A percentile compares a stretch with the other conserved stretches of the same genome.
Evolutionary conservation across 37 sponge, comb jelly and placozoan species (phyloP).

Genomic region (Beroe forskalii): DNA sequence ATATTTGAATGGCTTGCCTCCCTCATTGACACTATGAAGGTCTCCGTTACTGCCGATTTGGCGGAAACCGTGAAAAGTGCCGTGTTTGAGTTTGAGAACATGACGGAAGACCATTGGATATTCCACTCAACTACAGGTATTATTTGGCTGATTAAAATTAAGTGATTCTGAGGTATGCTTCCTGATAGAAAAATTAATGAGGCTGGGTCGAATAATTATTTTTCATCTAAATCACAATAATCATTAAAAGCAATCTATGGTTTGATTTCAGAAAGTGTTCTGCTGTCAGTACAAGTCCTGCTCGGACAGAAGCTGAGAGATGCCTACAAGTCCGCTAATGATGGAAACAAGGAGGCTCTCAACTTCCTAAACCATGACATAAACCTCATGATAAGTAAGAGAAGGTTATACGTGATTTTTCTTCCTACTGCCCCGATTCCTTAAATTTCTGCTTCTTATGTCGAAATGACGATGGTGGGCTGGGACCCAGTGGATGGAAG

Average conservation of each 20-base stretch:
- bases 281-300: background rate
- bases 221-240: too few relatives aligned
- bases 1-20: slow-evolving; percentile 30
- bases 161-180: too few relatives aligned
- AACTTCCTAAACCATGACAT: background rate
- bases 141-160: too few relatives aligned
- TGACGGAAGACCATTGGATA: slow-evolving; percentile 43
- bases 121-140: background rate
- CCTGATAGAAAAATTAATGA: too few relatives aligned
- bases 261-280: background rate
- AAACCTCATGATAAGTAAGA: slow-evolving; percentile 15
- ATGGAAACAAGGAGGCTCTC: slow-evolving; percentile 31
- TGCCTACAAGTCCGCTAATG: background rate
- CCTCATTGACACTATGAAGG: background rate
- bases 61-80: background rate
- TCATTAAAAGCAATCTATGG: too few relatives aligned
- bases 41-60: slow-evolving; percentile 20
- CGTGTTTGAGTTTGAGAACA: slow-evolving; percentile 12
- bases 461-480: too few relatives aligned
- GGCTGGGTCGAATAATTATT: too few relatives aligned
- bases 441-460: too few relatives aligned
- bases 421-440: too few relatives aligned
- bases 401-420: background rate
- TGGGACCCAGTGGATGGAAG: too few relatives aligned
- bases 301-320: slow-evolving; percentile 46